Conservation (phyloP, 2,797 vertebrate genomes). For the Okamejei kenojei region DNA sequence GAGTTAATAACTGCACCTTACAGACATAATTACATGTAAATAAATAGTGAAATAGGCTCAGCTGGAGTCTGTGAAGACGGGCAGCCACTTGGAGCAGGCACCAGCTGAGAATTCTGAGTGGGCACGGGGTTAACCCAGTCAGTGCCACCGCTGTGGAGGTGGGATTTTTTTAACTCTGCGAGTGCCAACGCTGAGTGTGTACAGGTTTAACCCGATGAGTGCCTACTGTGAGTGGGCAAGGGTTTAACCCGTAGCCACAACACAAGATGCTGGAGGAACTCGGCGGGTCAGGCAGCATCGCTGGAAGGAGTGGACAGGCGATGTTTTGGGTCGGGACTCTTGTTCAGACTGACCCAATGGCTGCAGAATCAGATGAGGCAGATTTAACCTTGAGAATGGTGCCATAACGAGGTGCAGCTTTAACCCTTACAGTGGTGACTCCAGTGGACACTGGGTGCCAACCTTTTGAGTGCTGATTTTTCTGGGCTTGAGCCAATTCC, state of each 20-base stretch:
- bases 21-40: conserved; percentile 99
- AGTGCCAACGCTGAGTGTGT: background rate
- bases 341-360: background rate
- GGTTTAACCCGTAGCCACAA: background rate
- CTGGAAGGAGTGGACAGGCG: too few relatives aligned
- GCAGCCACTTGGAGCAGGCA: conserved; percentile 54
- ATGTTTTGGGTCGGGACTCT: too few relatives aligned
- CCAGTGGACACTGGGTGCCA: too few relatives aligned
- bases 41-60: conserved; percentile 96
- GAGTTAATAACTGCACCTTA: conserved; percentile 99
- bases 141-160: background rate
- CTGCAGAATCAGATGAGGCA: background rate
- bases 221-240: background rate
- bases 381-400: background rate
- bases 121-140: background rate
- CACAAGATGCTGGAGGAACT: too few relatives aligned
- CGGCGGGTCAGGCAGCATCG: too few relatives aligned
- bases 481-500: background rate
- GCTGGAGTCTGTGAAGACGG: conserved; percentile 79
- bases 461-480: background rate
- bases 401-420: background rate
- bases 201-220: background rate
- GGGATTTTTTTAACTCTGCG: background rate
- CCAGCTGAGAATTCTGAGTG: conserved; percentile 75
- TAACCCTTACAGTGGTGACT: background rate